Conservation (phyloP, 2,888 invertebrate genomes). For the Thalpophila matura region DNA sequence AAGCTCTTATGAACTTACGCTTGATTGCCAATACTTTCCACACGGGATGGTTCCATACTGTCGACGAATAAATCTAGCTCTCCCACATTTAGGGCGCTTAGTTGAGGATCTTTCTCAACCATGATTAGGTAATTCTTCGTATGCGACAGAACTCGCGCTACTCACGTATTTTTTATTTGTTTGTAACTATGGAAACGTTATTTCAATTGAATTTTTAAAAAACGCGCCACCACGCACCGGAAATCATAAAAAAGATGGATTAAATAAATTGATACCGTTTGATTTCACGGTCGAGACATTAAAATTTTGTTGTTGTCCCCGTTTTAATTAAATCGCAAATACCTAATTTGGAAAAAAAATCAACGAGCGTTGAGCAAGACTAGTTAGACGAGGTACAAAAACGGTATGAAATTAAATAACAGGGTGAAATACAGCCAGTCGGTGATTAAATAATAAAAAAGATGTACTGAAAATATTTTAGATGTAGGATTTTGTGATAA, state of each 20-base stretch:
- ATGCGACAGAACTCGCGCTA: not conserved
- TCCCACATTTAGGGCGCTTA: slow-evolving; percentile 91
- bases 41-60: slow-evolving; percentile 92
- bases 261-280: not conserved
- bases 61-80: slow-evolving; percentile 95
- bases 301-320: too few species aligned
- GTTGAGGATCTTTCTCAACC: slow-evolving; percentile 86
- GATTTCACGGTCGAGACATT: not conserved
- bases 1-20: slow-evolving; percentile 69
- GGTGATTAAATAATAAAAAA: not conserved
- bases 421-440: too few species aligned
- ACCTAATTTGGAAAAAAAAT: not conserved
- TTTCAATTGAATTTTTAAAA: slow-evolving; percentile 48
- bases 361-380: too few species aligned
- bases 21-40: slow-evolving; percentile 93
- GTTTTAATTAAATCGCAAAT: too few species aligned
- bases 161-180: slow-evolving; percentile 2
- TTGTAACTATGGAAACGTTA: slow-evolving; percentile 49
- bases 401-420: too few species aligned
- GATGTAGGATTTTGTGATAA: not conserved
- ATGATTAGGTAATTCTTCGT: too few species aligned
- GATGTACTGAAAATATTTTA: not conserved
- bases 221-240: slow-evolving; percentile 51
- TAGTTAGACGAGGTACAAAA: too few species aligned
- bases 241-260: not conserved